A percentile compares a stretch with the other conserved stretches of the same genome.
phyloP scores from a whole-genome alignment of 2,888 invertebrate species.

The Pseudococcus longispinus region DNA sequence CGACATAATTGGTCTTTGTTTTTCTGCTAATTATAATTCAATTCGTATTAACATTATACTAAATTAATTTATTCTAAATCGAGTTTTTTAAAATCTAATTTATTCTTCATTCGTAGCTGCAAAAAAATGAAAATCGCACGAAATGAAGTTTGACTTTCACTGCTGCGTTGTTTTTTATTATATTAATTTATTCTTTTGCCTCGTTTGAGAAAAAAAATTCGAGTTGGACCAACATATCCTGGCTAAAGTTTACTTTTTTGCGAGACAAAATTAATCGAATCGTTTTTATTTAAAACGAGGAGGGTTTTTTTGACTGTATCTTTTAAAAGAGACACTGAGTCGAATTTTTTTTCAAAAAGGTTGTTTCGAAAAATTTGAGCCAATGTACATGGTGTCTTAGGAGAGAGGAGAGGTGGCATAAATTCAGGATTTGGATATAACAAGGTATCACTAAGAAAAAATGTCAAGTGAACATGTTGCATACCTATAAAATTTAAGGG shows the following conservation, averaged over 20 bases:
- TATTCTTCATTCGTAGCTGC: neutral
- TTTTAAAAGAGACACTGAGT: too few relatives aligned
- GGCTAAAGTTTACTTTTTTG: neutral
- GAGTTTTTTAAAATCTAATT: neutral
- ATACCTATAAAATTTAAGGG: too few relatives aligned
- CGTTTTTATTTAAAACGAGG: too few relatives aligned
- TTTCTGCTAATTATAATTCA: conserved; percentile 38
- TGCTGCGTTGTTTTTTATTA: neutral
- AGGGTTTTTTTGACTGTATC: too few relatives aligned
- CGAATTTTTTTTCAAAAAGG: too few relatives aligned
- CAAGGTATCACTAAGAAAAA: too few relatives aligned
- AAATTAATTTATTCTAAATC: neutral
- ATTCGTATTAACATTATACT: neutral
- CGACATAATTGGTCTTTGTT: conserved; percentile 44
- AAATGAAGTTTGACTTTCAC: neutral
- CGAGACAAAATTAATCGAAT: neutral
- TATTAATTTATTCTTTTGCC: neutral
- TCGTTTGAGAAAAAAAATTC: neutral
- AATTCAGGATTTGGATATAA: too few relatives aligned
- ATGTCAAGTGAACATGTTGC: too few relatives aligned
- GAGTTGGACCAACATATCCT: neutral
- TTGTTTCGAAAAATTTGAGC: too few relatives aligned
- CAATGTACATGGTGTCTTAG: too few relatives aligned
- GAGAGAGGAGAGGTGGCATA: too few relatives aligned
- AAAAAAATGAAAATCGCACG: neutral